phyloP scores from a whole-genome alignment of 2,888 invertebrate genomes.

The Diogma glabrata region DNA sequence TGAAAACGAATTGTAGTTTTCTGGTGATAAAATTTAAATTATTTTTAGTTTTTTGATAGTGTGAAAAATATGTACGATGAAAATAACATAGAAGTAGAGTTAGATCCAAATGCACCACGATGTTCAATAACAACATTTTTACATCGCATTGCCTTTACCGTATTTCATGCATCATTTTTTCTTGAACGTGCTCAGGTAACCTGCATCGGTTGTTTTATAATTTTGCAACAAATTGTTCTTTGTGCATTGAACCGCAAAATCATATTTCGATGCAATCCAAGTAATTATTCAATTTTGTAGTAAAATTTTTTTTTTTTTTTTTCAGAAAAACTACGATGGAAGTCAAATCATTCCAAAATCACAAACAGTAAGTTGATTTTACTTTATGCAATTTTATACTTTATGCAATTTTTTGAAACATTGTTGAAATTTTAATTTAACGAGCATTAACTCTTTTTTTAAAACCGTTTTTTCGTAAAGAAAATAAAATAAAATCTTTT shows the following conservation, averaged over 20 bases:
- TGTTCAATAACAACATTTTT: constrained; percentile 22
- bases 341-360: constrained; percentile 21
- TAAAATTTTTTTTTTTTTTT: constrained; percentile 15
- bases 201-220: background rate
- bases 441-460: too few relatives aligned
- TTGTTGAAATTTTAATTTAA: too few relatives aligned
- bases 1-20: background rate
- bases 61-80: constrained; percentile 21
- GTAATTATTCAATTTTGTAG: background rate
- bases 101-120: constrained; percentile 19
- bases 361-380: constrained; percentile 18
- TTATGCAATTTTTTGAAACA: too few relatives aligned
- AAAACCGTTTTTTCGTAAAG: too few relatives aligned
- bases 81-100: constrained; percentile 17
- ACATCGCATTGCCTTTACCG: constrained; percentile 22
- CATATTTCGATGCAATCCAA: background rate
- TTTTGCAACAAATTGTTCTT: background rate
- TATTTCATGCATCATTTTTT: constrained; percentile 23
- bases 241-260: background rate
- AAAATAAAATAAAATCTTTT: too few relatives aligned
- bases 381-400: background rate
- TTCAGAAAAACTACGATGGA: constrained; percentile 23
- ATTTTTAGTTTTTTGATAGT: background rate
- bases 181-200: constrained; percentile 18
- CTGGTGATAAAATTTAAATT: constrained; percentile 5